These are phyloP conservation scores for Thymallus thymallus DNA, from an alignment of 2,113 vertebrate genomes.

Conservation along the genomic window DNA sequence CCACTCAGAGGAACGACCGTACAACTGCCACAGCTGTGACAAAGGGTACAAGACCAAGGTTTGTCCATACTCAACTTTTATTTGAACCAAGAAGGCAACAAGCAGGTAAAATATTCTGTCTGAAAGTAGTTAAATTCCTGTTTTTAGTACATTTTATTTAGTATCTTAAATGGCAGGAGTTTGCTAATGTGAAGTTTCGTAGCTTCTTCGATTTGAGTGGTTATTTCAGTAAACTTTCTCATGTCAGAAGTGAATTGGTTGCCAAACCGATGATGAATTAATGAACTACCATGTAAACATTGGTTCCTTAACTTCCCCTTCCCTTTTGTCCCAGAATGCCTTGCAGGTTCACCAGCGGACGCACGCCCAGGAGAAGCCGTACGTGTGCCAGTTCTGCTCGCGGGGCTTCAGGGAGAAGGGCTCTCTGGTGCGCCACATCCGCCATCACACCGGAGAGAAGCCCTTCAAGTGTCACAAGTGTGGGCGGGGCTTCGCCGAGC, in stretches of 20 bases:
- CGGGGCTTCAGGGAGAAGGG: slow-evolving; percentile 94
- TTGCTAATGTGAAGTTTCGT: no score
- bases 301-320: background rate
- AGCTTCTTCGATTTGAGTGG: no score
- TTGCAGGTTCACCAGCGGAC: slow-evolving; percentile 95
- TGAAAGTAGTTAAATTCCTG: no score
- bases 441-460: slow-evolving; percentile 95
- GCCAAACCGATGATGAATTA: no score
- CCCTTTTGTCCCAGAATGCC: slow-evolving; percentile 79
- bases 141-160: no score
- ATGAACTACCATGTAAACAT: no score
- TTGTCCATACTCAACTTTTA: background rate
- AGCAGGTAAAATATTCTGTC: no score
- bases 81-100: background rate
- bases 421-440: slow-evolving; percentile 90
- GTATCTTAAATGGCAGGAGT: no score
- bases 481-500: slow-evolving; percentile 89
- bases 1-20: slow-evolving; percentile 91
- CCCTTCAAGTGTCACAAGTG: slow-evolving; percentile 94
- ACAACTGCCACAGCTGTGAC: slow-evolving; percentile 85
- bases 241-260: no score
- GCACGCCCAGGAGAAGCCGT: slow-evolving; percentile 88
- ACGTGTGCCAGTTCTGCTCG: slow-evolving; percentile 87
- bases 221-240: no score
- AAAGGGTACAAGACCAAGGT: slow-evolving; percentile 99